Percentiles rank a stretch among this genome's conserved stretches.
Evolutionary conservation across 2,113 vertebrate genomes (phyloP).

Genomic region (Gymnogyps californianus): DNA sequence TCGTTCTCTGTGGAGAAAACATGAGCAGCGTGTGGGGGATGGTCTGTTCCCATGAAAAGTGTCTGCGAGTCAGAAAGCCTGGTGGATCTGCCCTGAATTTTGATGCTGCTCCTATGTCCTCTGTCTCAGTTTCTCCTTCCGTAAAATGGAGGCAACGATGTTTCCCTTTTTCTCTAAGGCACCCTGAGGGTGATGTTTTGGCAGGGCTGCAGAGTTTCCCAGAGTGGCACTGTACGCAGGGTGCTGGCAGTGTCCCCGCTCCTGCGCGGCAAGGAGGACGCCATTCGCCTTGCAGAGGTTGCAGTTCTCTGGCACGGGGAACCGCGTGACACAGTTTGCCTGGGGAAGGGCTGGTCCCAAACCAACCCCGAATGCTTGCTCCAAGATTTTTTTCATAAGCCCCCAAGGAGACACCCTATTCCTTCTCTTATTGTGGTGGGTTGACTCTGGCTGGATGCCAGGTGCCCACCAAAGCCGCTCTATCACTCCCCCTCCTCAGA

Average conservation of each 20-base stretch:
- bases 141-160: not conserved
- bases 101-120: not conserved
- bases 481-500: no score
- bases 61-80: not conserved
- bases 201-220: not conserved
- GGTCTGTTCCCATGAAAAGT: not conserved
- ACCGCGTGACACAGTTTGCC: not conserved
- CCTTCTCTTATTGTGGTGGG: not conserved
- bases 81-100: slow-evolving; percentile 1
- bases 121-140: not conserved
- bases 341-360: not conserved
- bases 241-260: not conserved
- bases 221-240: rapidly evolving
- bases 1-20: not conserved
- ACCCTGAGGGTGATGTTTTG: not conserved
- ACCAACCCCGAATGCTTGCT: not conserved
- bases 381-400: not conserved
- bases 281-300: not conserved
- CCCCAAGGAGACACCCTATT: not conserved
- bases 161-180: not conserved
- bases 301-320: not conserved
- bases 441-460: no score
- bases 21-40: not conserved
- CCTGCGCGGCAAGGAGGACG: rapidly evolving
- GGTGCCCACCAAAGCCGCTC: no score